A percentile compares a stretch with the other conserved stretches of the same genome.
Evolutionary conservation across 1,140 invertebrate genomes (phyloP).

Genomic region (Drosophila lowei): DNA sequence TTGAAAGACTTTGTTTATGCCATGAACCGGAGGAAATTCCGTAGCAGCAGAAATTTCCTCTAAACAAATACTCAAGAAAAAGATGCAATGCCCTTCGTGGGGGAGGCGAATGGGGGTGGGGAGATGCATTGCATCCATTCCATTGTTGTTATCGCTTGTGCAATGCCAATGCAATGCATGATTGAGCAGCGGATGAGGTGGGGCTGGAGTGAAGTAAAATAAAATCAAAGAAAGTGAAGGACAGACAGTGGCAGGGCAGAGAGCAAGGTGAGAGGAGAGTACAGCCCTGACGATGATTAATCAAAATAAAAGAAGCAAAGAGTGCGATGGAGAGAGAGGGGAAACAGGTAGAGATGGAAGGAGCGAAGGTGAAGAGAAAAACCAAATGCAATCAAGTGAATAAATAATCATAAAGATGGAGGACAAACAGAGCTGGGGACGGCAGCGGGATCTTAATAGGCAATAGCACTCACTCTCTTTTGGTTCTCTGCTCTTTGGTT

Average conservation of each 20-base stretch:
- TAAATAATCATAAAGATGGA: conserved; percentile 52
- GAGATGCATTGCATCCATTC: conserved; percentile 35
- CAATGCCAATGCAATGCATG: conserved; percentile 66
- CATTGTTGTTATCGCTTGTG: conserved; percentile 42
- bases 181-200: conserved; percentile 47
- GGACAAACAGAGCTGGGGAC: conserved; percentile 19
- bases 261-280: conserved; percentile 23
- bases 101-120: background rate
- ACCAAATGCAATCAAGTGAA: conserved; percentile 42
- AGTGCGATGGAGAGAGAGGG: background rate
- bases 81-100: conserved; percentile 24
- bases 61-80: conserved; percentile 57
- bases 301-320: conserved; percentile 56
- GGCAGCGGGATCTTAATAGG: conserved; percentile 33
- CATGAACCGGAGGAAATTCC: conserved; percentile 34
- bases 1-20: conserved; percentile 64
- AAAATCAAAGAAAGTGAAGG: background rate
- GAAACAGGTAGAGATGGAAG: conserved; percentile 12
- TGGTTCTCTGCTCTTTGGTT: conserved; percentile 25
- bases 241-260: conserved; percentile 15
- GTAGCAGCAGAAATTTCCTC: conserved; percentile 45
- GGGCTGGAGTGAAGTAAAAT: background rate
- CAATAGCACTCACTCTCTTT: conserved; percentile 28
- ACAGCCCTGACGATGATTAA: conserved; percentile 63
- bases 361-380: conserved; percentile 24